Percentiles rank a stretch among this genome's conserved stretches.
These are phyloP conservation scores for Hemichromis elongatus DNA, from an alignment of 2,113 vertebrate genomes.

Conservation along the genomic window DNA sequence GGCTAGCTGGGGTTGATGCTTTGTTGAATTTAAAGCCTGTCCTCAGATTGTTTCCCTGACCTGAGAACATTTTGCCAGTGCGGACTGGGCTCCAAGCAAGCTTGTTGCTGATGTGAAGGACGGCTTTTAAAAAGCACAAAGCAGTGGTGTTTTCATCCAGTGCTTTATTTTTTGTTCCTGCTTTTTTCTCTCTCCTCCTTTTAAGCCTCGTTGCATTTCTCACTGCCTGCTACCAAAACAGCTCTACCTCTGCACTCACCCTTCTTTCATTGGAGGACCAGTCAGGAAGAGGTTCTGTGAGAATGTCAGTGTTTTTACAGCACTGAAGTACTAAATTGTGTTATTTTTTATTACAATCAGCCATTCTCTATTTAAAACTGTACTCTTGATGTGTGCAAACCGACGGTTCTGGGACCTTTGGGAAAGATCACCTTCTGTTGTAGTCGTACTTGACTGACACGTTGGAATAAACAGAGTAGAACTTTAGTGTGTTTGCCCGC, in stretches of 20 bases:
- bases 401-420: not conserved
- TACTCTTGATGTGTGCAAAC: not conserved
- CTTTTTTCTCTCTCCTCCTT: not conserved
- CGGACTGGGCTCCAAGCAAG: not conserved
- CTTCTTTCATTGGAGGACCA: not conserved
- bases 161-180: not conserved
- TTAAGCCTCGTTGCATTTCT: not conserved
- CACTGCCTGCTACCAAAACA: not conserved
- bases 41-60: not conserved
- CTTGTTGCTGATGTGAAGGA: not conserved
- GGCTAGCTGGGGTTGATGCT: not conserved
- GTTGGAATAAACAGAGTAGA: not conserved
- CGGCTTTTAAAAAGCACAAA: not conserved
- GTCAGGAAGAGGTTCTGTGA: not conserved
- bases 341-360: not conserved
- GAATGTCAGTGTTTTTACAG: not conserved
- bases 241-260: slow-evolving; percentile 13
- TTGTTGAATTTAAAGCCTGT: slow-evolving; percentile 4
- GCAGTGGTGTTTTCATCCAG: not conserved
- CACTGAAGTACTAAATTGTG: not conserved
- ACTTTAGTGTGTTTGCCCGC: not conserved
- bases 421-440: not conserved
- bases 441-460: not conserved
- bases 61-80: not conserved
- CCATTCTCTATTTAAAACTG: not conserved